A percentile compares a stretch with the other conserved stretches of the same genome.
phyloP scores from a whole-genome alignment of 2,888 invertebrate genomes.

The Drosophila buzzatii region DNA sequence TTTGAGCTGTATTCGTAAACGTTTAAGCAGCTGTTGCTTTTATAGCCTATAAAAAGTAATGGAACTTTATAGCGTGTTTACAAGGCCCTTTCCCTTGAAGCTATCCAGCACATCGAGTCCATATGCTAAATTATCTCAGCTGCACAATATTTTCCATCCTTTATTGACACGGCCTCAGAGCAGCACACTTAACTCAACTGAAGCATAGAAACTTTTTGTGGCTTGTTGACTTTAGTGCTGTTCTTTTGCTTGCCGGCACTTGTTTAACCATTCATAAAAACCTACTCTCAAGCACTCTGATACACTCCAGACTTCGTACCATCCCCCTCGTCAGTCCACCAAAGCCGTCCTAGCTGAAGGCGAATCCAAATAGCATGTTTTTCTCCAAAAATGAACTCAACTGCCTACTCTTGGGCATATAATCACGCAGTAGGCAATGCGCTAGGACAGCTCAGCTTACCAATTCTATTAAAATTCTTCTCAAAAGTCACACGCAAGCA shows the following conservation, averaged over 20 bases:
- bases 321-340: neutral
- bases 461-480: constrained; percentile 80
- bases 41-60: neutral
- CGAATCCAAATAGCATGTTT: constrained; percentile 53
- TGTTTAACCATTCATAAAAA: constrained; percentile 38
- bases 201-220: constrained; percentile 31
- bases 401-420: constrained; percentile 69
- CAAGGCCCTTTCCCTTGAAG: neutral
- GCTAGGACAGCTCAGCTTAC: constrained; percentile 62
- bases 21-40: constrained; percentile 9
- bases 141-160: constrained; percentile 16
- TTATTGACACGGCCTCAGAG: constrained; percentile 31
- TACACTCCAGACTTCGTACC: constrained; percentile 1
- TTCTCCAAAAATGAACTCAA: constrained; percentile 24
- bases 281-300: constrained; percentile 25
- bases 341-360: neutral
- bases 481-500: constrained; percentile 57
- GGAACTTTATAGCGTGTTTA: neutral
- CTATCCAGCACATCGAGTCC: neutral
- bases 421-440: constrained; percentile 50
- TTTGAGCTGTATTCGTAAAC: constrained; percentile 7
- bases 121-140: constrained; percentile 11
- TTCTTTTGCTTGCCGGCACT: constrained; percentile 19
- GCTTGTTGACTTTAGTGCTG: constrained; percentile 52
- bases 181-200: constrained; percentile 45